Conservation (phyloP, 2,888 invertebrate species). For the Rhodophaea formosa region DNA sequence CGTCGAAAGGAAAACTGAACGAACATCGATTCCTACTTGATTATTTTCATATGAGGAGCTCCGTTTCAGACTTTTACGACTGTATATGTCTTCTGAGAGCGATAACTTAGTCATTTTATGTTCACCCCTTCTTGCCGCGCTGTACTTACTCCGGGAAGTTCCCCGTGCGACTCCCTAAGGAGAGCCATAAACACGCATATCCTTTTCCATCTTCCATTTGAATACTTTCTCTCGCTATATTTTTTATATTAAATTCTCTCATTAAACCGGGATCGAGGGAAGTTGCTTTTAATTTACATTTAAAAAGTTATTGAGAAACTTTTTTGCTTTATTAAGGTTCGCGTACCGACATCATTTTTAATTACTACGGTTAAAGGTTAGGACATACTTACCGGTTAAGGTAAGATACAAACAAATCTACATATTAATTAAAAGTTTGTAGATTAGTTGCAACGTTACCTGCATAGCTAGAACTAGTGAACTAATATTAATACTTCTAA, state of each 20-base stretch:
- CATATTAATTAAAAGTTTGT: slow-evolving; percentile 12
- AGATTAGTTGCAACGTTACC: neutral
- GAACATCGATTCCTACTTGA: slow-evolving; percentile 66
- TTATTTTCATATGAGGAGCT: slow-evolving; percentile 73
- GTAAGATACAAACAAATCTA: neutral
- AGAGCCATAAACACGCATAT: slow-evolving; percentile 71
- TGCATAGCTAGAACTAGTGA: slow-evolving; percentile 5
- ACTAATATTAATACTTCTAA: slow-evolving; percentile 16
- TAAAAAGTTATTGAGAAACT: neutral
- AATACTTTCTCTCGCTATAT: slow-evolving; percentile 52
- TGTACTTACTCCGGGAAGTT: slow-evolving; percentile 67
- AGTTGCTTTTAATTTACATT: slow-evolving; percentile 9
- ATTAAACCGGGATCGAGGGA: slow-evolving; percentile 25
- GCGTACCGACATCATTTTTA: neutral
- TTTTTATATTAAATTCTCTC: slow-evolving; percentile 38
- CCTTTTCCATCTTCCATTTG: slow-evolving; percentile 68
- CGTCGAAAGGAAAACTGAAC: slow-evolving; percentile 39
- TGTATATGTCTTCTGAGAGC: slow-evolving; percentile 75
- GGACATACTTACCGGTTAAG: neutral
- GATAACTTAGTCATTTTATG: slow-evolving; percentile 80
- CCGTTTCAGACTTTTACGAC: slow-evolving; percentile 71
- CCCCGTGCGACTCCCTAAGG: slow-evolving; percentile 66
- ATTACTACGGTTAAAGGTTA: neutral
- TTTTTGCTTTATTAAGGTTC: slow-evolving; percentile 1
- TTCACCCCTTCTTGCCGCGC: slow-evolving; percentile 67